phyloP scores from a whole-genome alignment of 2,797 vertebrate species.

The Malacoraja senta region DNA sequence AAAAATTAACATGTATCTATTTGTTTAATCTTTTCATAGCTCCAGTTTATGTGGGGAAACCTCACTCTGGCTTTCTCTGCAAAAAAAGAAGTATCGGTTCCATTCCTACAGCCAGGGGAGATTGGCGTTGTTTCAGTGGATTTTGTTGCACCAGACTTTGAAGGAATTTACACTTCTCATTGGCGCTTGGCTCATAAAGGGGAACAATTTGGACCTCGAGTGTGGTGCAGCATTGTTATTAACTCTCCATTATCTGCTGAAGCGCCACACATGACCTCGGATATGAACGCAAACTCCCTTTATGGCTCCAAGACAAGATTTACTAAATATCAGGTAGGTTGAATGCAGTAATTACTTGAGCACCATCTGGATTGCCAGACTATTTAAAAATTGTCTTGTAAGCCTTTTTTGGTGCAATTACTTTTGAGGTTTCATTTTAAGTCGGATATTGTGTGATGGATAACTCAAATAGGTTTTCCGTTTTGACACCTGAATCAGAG shows the following conservation, averaged over 20 bases:
- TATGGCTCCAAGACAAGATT: slow-evolving; percentile 43
- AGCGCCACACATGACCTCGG: slow-evolving; percentile 27
- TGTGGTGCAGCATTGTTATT: slow-evolving; percentile 97
- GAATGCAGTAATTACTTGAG: not conserved
- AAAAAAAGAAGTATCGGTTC: slow-evolving; percentile 77
- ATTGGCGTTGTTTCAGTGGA: slow-evolving; percentile 87
- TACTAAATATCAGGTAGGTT: slow-evolving; percentile 51
- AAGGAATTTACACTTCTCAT: slow-evolving; percentile 94
- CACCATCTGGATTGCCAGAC: not conserved
- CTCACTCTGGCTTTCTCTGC: slow-evolving; percentile 77
- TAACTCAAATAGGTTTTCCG: no score
- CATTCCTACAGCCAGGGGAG: slow-evolving; percentile 79
- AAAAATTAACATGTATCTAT: not conserved
- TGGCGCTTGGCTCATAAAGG: slow-evolving; percentile 92
- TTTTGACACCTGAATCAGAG: not conserved
- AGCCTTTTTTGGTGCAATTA: not conserved
- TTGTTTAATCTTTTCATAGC: slow-evolving; percentile 54
- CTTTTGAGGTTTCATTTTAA: not conserved
- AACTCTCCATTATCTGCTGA: slow-evolving; percentile 61
- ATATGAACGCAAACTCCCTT: slow-evolving; percentile 41
- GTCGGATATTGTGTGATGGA: no score
- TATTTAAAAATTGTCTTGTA: not conserved
- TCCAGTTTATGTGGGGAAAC: slow-evolving; percentile 98
- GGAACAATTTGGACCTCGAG: slow-evolving; percentile 87
- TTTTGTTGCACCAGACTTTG: slow-evolving; percentile 80